Evolutionary conservation across 2,113 vertebrate genomes (phyloP).

Genomic region (Eolophus roseicapilla): DNA sequence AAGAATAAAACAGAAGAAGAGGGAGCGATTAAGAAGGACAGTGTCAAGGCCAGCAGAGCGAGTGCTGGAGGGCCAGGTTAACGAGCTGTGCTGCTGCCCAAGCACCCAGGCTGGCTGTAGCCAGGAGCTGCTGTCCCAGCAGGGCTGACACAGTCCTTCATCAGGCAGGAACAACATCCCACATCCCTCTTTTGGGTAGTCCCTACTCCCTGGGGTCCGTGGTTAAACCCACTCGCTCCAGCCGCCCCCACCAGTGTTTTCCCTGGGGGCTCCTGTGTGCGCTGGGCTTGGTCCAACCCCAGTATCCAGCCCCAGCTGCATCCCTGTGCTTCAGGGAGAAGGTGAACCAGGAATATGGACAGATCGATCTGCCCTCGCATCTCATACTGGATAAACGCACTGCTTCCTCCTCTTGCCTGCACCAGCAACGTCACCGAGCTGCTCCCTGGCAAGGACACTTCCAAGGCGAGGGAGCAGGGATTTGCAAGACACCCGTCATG

Average conservation of each 20-base stretch:
- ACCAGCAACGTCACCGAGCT: neutral
- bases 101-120: slow-evolving; percentile 22
- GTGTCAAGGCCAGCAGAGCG: neutral
- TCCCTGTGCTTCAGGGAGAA: neutral
- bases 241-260: neutral
- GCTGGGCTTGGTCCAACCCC: neutral
- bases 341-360: rapidly evolving
- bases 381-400: rapidly evolving
- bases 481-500: neutral
- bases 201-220: neutral
- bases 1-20: neutral
- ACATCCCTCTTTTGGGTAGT: neutral
- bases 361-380: neutral
- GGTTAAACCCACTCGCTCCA: neutral
- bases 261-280: rapidly evolving
- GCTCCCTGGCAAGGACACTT: slow-evolving; percentile 20
- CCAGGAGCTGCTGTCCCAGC: slow-evolving; percentile 18
- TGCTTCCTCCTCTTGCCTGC: neutral
- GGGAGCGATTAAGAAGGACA: slow-evolving; percentile 3
- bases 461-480: neutral
- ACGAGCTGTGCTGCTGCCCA: neutral
- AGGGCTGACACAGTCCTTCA: slow-evolving; percentile 8
- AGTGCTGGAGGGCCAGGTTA: neutral
- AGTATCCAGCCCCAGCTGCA: neutral
- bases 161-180: neutral